phyloP scores from a whole-genome alignment of 2,113 vertebrate genomes.

The Gobiocypris rarus region DNA sequence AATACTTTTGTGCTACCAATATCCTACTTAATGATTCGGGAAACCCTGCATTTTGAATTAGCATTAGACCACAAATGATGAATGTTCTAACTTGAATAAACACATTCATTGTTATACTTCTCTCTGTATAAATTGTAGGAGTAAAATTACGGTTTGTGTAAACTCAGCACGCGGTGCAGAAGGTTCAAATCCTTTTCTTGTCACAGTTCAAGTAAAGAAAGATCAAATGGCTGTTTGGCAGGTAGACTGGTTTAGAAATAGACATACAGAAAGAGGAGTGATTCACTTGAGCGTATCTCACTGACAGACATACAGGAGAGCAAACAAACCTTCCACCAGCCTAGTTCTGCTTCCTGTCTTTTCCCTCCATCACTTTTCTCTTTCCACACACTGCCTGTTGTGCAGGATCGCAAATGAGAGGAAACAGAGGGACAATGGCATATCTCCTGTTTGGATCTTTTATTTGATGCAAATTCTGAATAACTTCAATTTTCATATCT shows the following conservation, averaged over 20 bases:
- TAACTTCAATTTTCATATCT: constrained; percentile 8
- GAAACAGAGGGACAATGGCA: neutral
- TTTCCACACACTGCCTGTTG: neutral
- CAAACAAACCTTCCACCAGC: neutral
- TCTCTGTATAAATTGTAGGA: neutral
- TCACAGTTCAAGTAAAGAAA: constrained; percentile 3
- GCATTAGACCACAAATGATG: neutral
- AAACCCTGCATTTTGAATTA: neutral
- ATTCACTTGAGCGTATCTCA: constrained; percentile 27
- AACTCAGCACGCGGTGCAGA: neutral
- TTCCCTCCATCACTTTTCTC: neutral
- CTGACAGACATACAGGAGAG: neutral
- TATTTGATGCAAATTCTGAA: neutral
- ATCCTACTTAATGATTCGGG: neutral
- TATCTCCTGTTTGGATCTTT: constrained; percentile 20
- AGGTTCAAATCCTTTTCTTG: neutral
- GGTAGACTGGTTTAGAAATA: constrained; percentile 15
- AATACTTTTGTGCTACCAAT: neutral
- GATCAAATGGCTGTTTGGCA: constrained; percentile 21
- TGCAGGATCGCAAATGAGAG: neutral
- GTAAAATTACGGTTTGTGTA: neutral
- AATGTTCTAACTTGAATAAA: neutral
- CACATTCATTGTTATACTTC: constrained; percentile 1
- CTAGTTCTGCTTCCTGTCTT: neutral
- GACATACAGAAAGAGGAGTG: constrained; percentile 18